Conservation (phyloP, 2,113 vertebrate species). For the Sphyrna mokarran region DNA sequence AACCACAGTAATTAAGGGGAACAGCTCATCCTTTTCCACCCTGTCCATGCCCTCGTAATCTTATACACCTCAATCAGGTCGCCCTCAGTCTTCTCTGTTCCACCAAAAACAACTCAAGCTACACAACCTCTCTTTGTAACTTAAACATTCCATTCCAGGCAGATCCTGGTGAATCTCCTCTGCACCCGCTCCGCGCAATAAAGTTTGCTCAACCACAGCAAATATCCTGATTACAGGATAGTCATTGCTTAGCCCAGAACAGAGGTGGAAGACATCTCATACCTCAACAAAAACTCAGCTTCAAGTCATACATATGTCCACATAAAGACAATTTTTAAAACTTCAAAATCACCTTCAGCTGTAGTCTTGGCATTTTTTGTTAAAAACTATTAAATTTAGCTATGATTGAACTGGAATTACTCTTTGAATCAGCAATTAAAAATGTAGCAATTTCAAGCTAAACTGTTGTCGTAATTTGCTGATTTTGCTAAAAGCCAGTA, state of each 20-base stretch:
- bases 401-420: background rate
- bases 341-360: background rate
- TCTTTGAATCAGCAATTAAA: background rate
- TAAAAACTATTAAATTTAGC: background rate
- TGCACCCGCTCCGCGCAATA: too few species aligned
- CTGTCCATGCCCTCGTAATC: too few species aligned
- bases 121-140: too few species aligned
- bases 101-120: too few species aligned
- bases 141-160: too few species aligned
- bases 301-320: background rate
- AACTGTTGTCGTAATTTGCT: background rate
- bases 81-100: too few species aligned
- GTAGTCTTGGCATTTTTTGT: background rate
- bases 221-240: too few species aligned
- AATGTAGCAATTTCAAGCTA: slow-evolving; percentile 3
- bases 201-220: background rate
- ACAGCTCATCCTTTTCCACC: too few species aligned
- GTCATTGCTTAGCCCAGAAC: background rate
- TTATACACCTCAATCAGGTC: too few species aligned
- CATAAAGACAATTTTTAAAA: background rate
- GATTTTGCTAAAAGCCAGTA: background rate
- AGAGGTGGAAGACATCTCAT: background rate
- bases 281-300: background rate
- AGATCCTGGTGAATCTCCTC: too few species aligned
- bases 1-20: too few species aligned